Evolutionary conservation across 2,797 vertebrate genomes (phyloP).

Genomic region (Fringilla coelebs): DNA sequence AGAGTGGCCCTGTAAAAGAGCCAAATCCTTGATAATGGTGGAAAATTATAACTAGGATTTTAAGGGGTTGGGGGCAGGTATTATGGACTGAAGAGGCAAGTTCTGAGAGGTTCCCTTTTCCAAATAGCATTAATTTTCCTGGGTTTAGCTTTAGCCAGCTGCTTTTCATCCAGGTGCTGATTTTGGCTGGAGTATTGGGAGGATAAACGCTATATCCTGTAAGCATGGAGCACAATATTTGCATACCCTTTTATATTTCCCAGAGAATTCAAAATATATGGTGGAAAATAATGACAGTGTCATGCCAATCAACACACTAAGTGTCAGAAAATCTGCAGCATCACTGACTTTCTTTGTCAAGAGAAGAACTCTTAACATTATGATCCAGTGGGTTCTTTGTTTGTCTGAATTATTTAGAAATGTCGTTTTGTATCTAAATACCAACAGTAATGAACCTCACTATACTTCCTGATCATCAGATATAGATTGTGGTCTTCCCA

Average conservation of each 20-base stretch:
- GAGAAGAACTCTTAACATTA: constrained; percentile 58
- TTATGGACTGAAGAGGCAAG: constrained; percentile 26
- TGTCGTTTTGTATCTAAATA: constrained; percentile 15
- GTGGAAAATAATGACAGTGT: constrained; percentile 30
- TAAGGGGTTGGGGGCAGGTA: constrained; percentile 43
- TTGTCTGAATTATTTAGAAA: constrained; percentile 44
- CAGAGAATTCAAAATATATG: constrained; percentile 55
- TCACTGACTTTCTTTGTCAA: constrained; percentile 54
- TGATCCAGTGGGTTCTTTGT: constrained; percentile 49
- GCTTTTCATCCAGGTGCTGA: constrained; percentile 60
- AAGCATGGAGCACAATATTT: constrained; percentile 60
- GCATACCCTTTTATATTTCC: constrained; percentile 61
- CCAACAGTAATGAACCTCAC: constrained; percentile 19
- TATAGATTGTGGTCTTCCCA: background rate
- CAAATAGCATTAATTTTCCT: constrained; percentile 46
- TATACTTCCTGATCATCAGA: constrained; percentile 27
- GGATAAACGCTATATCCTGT: constrained; percentile 55
- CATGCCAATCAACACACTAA: constrained; percentile 44
- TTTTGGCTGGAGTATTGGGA: constrained; percentile 49
- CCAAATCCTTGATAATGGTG: constrained; percentile 7
- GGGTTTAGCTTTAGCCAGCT: constrained; percentile 52
- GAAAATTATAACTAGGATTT: constrained; percentile 31
- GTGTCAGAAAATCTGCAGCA: constrained; percentile 58
- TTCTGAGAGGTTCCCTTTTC: constrained; percentile 46
- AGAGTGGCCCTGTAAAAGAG: constrained; percentile 9